A percentile compares a stretch with the other conserved stretches of the same genome.
These are phyloP conservation scores for Griposia aprilina DNA, from an alignment of 2,888 invertebrate species.

Conservation along the genomic window DNA sequence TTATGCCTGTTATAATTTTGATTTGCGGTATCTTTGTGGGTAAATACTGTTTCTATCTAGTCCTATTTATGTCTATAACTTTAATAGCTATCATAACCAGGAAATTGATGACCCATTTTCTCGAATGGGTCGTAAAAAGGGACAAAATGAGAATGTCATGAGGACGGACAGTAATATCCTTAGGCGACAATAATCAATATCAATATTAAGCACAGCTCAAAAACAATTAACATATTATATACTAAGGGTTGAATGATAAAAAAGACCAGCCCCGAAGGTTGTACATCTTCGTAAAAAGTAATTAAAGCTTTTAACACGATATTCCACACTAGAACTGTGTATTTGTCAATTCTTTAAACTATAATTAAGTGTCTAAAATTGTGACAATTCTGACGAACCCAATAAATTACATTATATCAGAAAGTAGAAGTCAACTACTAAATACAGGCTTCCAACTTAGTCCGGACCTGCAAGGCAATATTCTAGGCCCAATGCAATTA, in stretches of 20 bases:
- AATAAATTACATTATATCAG: neutral
- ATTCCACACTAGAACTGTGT: neutral
- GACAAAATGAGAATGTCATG: neutral
- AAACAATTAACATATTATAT: neutral
- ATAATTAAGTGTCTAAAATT: neutral
- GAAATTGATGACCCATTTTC: conserved; percentile 14
- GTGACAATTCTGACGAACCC: neutral
- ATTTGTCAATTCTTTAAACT: neutral
- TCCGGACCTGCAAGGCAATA: conserved; percentile 8
- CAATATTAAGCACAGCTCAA: neutral
- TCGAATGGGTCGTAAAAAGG: conserved; percentile 11
- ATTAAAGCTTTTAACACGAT: conserved; percentile 6
- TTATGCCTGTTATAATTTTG: conserved; percentile 26
- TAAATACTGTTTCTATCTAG: conserved; percentile 27
- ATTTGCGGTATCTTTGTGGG: conserved; percentile 49
- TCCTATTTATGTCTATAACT: conserved; percentile 1
- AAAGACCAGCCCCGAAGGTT: neutral
- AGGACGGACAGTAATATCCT: neutral
- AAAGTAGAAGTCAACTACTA: neutral
- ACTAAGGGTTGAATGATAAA: neutral
- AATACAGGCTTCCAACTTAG: neutral
- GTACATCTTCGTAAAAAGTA: no score
- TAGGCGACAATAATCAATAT: neutral
- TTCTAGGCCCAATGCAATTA: conserved; percentile 16
- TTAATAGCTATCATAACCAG: neutral